Evolutionary conservation across 2,113 vertebrate genomes (phyloP), one percentile per base, ranked within the genome.

Genomic region (Leucoraja erinaceus): DNA sequence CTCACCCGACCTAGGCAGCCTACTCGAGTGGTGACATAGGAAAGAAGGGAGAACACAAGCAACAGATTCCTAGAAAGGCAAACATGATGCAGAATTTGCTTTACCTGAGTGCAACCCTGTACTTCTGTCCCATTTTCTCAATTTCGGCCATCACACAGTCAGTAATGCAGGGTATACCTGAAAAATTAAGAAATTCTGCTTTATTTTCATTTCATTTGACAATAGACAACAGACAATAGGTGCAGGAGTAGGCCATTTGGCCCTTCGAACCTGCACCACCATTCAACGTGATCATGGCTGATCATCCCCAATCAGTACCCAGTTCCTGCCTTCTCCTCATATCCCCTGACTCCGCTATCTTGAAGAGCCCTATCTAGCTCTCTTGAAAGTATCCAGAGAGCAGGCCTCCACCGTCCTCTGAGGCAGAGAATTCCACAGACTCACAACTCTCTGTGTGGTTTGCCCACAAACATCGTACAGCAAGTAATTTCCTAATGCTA

Each of bases 71-170:
- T 63, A 12, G 12, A 5, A 28, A 56, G 11, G 59, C 5, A 10
- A 84, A 28, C 54, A 18, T 25, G 79, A 22, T 84, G 11, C 22
- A 18, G 28, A 88, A 88, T 1, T 91, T 54, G 3, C 54, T 72
- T 91, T 97, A 99, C 99, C 99, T 98, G 94, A 99, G 95, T 0
- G 99, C 99, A 10, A 99, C 98, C 95, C 99, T 96, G 94, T 97
- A 99, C 93, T 98, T 99, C 96, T 99, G 98, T 72, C 99, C 99
- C 93, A 99, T 94, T 94, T 99, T 99, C 95, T 99, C 99, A 8
- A 99, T 98, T 96, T 99, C 99, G 94, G 98, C 99, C 98, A 99
- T 99, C 38, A 99, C 99, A 93, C 99, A 99, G 95, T 99, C 99
- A 91, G 99, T 99, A 95, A 99, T 99, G 93, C 98, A 98, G 1